A percentile compares a stretch with the other conserved stretches of the same genome.
Conservation (phyloP, 2,797 vertebrate genomes). For the Notolepis coatsorum region DNA sequence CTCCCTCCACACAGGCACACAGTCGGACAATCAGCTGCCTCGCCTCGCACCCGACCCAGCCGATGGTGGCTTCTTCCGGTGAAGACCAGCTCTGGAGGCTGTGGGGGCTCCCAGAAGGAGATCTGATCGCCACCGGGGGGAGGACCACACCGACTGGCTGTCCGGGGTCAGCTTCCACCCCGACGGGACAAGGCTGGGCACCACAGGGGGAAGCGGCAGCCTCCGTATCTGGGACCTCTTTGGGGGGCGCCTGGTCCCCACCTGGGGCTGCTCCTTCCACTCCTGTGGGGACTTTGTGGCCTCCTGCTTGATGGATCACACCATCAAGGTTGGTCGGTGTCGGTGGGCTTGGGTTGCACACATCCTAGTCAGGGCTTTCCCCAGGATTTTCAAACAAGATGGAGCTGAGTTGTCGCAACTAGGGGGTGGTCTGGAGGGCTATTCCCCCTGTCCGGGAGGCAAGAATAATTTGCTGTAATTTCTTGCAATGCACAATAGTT, state of each 20-base stretch:
- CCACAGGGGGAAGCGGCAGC: constrained; percentile 77
- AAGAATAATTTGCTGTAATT: too few species aligned
- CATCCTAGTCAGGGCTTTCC: too few species aligned
- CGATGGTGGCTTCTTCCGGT: constrained; percentile 71
- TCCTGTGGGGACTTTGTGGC: constrained; percentile 81
- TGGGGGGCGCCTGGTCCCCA: constrained; percentile 64
- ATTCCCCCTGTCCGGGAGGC: too few species aligned
- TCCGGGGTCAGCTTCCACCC: constrained; percentile 84
- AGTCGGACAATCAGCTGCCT: constrained; percentile 65
- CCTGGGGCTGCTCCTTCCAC: constrained; percentile 79
- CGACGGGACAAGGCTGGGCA: constrained; percentile 77
- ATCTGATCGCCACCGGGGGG: constrained; percentile 76
- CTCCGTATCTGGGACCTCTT: constrained; percentile 80
- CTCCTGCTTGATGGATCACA: constrained; percentile 83
- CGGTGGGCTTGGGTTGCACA: too few species aligned
- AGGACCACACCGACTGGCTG: constrained; percentile 85
- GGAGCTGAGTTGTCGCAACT: too few species aligned
- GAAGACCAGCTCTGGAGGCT: constrained; percentile 83
- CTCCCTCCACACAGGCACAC: constrained; percentile 38
- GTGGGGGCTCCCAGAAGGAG: constrained; percentile 76
- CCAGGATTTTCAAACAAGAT: too few species aligned
- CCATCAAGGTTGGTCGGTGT: constrained; percentile 63
- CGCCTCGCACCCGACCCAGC: constrained; percentile 73
- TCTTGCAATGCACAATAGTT: too few species aligned
- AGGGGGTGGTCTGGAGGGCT: too few species aligned